phyloP scores from a whole-genome alignment of 2,888 invertebrate species.

The Tenthredo notha region DNA sequence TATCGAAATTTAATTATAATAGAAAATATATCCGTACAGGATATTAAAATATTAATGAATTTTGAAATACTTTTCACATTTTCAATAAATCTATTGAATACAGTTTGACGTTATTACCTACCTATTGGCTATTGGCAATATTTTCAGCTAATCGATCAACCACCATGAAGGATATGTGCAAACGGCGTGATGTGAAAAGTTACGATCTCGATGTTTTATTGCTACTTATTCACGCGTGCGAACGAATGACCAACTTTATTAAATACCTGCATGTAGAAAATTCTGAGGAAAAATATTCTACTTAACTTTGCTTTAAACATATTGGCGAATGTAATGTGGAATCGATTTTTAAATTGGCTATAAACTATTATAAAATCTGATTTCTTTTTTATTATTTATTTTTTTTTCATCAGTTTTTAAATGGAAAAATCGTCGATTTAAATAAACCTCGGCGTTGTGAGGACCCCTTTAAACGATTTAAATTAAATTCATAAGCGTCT shows the following conservation, averaged over 20 bases:
- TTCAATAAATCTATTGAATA: neutral
- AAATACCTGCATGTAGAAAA: neutral
- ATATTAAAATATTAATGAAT: neutral
- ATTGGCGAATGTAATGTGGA: neutral
- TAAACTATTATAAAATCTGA: neutral
- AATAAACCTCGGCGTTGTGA: neutral
- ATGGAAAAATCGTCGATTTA: neutral
- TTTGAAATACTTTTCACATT: neutral
- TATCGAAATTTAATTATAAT: neutral
- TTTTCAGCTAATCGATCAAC: slow-evolving; percentile 14
- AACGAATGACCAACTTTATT: neutral
- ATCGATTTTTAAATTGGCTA: neutral
- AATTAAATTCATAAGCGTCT: neutral
- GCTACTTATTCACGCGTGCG: neutral
- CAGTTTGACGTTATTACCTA: neutral
- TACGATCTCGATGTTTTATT: neutral
- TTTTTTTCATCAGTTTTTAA: neutral
- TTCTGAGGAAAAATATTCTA: neutral
- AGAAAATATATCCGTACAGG: neutral
- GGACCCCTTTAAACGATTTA: neutral
- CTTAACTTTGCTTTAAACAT: neutral
- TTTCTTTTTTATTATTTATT: too few relatives aligned
- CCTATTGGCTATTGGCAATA: neutral
- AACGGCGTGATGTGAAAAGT: neutral
- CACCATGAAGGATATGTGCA: neutral